Evolutionary conservation across 2,888 invertebrate species (phyloP).

Genomic region (Trissolcus japonicus): DNA sequence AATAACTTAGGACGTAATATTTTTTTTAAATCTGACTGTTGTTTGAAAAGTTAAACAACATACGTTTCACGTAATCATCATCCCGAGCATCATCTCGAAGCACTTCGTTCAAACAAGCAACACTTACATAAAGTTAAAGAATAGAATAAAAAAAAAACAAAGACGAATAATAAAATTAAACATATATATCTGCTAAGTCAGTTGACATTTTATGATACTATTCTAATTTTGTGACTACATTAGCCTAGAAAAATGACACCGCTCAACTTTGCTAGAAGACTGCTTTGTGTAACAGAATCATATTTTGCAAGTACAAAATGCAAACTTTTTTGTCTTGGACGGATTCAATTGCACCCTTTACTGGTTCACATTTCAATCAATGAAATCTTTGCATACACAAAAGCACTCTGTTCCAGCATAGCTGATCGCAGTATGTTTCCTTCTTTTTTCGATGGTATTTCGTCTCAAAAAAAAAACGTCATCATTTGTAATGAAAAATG

Average conservation of each 20-base stretch:
- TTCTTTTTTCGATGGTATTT: slow-evolving; percentile 25
- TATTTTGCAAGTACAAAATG: slow-evolving; percentile 55
- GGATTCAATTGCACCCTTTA: slow-evolving; percentile 74
- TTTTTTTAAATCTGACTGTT: neutral
- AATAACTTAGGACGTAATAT: no score
- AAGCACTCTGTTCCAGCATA: slow-evolving; percentile 56
- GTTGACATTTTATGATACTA: no score
- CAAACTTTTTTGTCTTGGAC: slow-evolving; percentile 59
- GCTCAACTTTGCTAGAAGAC: slow-evolving; percentile 31
- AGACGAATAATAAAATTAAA: neutral
- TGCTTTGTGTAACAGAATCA: slow-evolving; percentile 45
- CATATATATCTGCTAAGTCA: no score
- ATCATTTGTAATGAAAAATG: neutral
- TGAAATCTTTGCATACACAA: slow-evolving; percentile 65
- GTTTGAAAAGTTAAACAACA: neutral
- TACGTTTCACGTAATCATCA: no score
- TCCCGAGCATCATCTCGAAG: no score
- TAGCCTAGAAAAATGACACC: slow-evolving; percentile 57
- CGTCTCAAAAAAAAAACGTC: neutral
- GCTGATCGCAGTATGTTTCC: slow-evolving; percentile 59
- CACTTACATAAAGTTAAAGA: neutral
- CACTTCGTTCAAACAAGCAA: no score
- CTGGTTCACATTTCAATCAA: slow-evolving; percentile 75
- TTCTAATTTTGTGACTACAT: slow-evolving; percentile 50
- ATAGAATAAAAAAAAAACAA: neutral